Percentiles rank a stretch among this genome's conserved stretches.
These are phyloP conservation scores for Xylota sylvarum DNA, from an alignment of 2,888 invertebrate genomes.

Conservation along the genomic window DNA sequence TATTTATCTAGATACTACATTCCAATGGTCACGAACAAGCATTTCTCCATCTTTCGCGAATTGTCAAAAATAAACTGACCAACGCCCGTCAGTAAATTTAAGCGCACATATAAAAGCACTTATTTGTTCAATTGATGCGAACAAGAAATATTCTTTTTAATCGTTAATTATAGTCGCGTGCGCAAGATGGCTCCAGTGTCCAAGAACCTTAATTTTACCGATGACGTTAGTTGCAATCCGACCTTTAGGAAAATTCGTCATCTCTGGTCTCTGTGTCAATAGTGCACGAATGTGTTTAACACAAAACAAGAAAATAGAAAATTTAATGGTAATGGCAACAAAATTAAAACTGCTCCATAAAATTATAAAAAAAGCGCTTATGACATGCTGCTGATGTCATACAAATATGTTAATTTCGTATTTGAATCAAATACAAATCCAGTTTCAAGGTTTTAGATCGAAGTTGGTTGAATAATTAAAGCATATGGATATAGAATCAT, in stretches of 20 bases:
- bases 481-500: slow-evolving; percentile 18
- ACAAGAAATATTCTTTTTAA: slow-evolving; percentile 3
- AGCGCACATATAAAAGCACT: neutral
- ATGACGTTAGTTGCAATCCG: neutral
- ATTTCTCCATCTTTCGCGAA: neutral
- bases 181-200: neutral
- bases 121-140: neutral
- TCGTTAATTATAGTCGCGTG: slow-evolving; percentile 14
- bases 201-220: slow-evolving; percentile 8
- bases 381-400: slow-evolving; percentile 59
- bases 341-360: slow-evolving; percentile 47
- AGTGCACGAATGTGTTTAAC: neutral
- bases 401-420: slow-evolving; percentile 50
- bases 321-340: slow-evolving; percentile 20
- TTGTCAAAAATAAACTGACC: slow-evolving; percentile 3
- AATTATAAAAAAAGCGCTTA: slow-evolving; percentile 33
- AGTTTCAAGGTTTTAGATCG: slow-evolving; percentile 50
- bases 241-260: slow-evolving; percentile 4
- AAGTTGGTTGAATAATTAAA: slow-evolving; percentile 47
- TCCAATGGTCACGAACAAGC: neutral
- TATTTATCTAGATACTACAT: neutral
- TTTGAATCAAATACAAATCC: slow-evolving; percentile 54
- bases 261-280: neutral
- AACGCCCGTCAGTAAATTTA: neutral
- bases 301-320: slow-evolving; percentile 21